A percentile compares a stretch with the other conserved stretches of the same genome.
These are phyloP conservation scores for Denticeps clupeoides DNA, from an alignment of 2,797 vertebrate genomes.

Conservation along the genomic window DNA sequence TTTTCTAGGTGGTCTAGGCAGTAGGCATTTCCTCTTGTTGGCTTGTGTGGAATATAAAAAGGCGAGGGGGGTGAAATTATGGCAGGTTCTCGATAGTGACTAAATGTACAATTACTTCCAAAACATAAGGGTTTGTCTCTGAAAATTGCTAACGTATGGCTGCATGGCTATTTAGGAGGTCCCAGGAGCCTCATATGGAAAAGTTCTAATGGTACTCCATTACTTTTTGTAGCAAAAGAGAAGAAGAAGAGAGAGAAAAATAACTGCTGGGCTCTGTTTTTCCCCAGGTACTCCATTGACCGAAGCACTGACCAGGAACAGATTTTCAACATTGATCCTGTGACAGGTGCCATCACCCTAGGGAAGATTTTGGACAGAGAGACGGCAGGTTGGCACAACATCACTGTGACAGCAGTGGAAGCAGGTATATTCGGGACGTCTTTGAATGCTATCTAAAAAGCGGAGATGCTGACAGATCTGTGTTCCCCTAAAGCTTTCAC, in stretches of 20 bases:
- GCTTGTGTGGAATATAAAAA: too few species aligned
- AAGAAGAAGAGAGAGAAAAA: neutral
- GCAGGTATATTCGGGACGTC: conserved; percentile 60
- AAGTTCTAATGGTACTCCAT: too few species aligned
- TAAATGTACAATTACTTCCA: conserved; percentile 24
- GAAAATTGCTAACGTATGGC: neutral
- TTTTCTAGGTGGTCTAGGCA: conserved; percentile 16
- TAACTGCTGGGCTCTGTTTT: neutral
- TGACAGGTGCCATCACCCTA: conserved; percentile 80
- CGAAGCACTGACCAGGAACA: conserved; percentile 73
- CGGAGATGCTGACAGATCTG: conserved; percentile 8
- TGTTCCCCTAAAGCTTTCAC: conserved; percentile 6
- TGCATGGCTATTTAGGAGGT: too few species aligned
- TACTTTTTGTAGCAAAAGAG: too few species aligned
- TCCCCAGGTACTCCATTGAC: conserved; percentile 81
- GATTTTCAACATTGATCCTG: conserved; percentile 85
- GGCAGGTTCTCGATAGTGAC: conserved; percentile 18
- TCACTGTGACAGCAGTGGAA: conserved; percentile 87
- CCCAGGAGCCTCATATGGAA: too few species aligned
- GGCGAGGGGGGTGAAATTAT: too few species aligned
- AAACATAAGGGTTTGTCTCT: neutral
- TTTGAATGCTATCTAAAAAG: neutral
- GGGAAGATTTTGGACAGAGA: conserved; percentile 86
- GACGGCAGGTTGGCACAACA: conserved; percentile 94
- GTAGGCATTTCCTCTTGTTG: conserved; percentile 6